These are phyloP conservation scores for Ischnus inquisitorius DNA, from an alignment of 2,888 invertebrate genomes.

Conservation along the genomic window DNA sequence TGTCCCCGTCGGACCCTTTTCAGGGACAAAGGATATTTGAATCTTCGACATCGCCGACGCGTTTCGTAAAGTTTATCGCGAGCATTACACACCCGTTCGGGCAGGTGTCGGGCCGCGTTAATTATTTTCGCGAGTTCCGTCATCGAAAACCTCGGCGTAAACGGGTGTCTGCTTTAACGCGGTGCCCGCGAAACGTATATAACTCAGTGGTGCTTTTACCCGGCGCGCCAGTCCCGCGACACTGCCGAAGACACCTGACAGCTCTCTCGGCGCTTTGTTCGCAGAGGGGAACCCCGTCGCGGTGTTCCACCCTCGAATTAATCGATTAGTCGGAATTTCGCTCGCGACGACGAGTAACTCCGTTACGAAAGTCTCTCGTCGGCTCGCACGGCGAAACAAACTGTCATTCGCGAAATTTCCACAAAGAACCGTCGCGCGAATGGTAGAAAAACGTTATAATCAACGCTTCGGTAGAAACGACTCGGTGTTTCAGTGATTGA, in stretches of 20 bases:
- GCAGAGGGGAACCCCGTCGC: not conserved
- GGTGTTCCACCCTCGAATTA: conserved; percentile 40
- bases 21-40: conserved; percentile 75
- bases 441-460: conserved; percentile 14
- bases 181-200: conserved; percentile 1
- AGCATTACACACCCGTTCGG: not conserved
- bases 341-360: not conserved
- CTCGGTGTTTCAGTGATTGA: not conserved
- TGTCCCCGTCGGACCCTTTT: conserved; percentile 58
- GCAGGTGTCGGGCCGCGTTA: conserved; percentile 10
- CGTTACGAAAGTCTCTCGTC: conserved; percentile 24
- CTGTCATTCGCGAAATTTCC: conserved; percentile 1
- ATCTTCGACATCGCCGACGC: conserved; percentile 42
- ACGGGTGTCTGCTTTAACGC: not conserved
- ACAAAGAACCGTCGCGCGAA: conserved; percentile 4
- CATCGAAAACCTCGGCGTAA: conserved; percentile 1
- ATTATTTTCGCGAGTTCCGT: not conserved
- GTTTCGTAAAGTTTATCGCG: conserved; percentile 10
- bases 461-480: not conserved
- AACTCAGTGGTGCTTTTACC: not conserved
- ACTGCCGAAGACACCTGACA: conserved; percentile 58
- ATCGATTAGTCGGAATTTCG: conserved; percentile 46
- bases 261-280: conserved; percentile 50
- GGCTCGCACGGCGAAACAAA: not conserved
- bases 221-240: conserved; percentile 16